Conservation (phyloP, 2,113 vertebrate genomes). For the Coryphaenoides rupestris region DNA sequence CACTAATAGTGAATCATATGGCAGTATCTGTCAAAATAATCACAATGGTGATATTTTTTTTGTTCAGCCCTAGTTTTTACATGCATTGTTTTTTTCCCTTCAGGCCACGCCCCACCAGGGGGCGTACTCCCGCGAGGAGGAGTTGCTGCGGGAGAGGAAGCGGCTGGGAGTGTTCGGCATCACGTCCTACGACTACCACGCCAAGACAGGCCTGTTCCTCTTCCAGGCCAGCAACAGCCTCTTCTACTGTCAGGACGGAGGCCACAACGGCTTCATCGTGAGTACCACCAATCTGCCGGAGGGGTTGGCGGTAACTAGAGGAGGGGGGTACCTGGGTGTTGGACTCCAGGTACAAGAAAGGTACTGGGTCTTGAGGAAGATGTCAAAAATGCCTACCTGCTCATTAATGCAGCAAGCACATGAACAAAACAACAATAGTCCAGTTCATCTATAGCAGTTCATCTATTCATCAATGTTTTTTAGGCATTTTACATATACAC, state of each 20-base stretch:
- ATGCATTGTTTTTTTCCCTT: conserved; percentile 18
- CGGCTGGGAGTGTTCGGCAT: conserved; percentile 93
- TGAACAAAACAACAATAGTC: no score
- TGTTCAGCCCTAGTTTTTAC: no score
- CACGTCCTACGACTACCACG: conserved; percentile 95
- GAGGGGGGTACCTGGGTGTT: no score
- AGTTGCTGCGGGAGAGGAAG: conserved; percentile 90
- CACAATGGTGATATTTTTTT: neutral
- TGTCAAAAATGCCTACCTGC: no score
- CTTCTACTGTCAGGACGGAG: conserved; percentile 92
- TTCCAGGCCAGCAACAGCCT: conserved; percentile 98
- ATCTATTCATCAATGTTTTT: no score
- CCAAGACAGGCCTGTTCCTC: conserved; percentile 91
- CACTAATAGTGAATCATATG: no score
- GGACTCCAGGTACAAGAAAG: no score
- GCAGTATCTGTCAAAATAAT: no score
- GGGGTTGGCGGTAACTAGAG: neutral
- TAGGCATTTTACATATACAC: no score
- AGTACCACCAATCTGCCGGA: conserved; percentile 50
- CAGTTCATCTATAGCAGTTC: no score
- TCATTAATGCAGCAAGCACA: no score
- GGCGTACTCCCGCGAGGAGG: conserved; percentile 93
- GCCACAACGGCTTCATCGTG: conserved; percentile 93
- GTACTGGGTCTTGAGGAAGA: no score
- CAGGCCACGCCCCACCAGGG: conserved; percentile 94